These are phyloP conservation scores for Hypomecis punctinalis DNA, from an alignment of 2,888 invertebrate genomes.

Conservation along the genomic window DNA sequence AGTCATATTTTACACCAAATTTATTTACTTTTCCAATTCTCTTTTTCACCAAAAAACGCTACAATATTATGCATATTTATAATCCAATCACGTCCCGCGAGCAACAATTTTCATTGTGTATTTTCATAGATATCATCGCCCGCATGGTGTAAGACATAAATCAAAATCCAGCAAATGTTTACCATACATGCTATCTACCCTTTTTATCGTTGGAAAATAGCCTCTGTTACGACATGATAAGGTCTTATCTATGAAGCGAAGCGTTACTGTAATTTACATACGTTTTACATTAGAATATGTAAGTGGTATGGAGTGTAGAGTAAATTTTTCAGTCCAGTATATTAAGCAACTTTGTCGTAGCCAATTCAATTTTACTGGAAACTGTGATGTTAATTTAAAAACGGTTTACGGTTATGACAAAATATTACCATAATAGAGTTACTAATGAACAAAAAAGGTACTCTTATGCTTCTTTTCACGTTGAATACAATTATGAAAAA, in stretches of 20 bases:
- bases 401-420: too few species aligned
- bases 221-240: slow-evolving; percentile 1
- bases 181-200: slow-evolving; percentile 9
- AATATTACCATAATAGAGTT: too few species aligned
- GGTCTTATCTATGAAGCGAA: slow-evolving; percentile 6
- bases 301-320: slow-evolving; percentile 12
- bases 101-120: slow-evolving; percentile 4
- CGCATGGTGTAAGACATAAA: slow-evolving; percentile 17
- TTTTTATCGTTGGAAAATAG: slow-evolving; percentile 10
- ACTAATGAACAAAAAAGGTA: too few species aligned
- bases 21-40: background rate
- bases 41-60: background rate
- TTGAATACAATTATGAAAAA: too few species aligned
- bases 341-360: slow-evolving; percentile 3
- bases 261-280: slow-evolving; percentile 25
- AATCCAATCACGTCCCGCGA: slow-evolving; percentile 8
- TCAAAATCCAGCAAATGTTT: slow-evolving; percentile 26
- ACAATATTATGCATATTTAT: background rate
- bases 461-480: too few species aligned
- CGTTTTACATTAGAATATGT: slow-evolving; percentile 30
- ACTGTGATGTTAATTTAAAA: too few species aligned
- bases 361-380: background rate
- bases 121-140: slow-evolving; percentile 15
- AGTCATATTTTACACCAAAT: background rate
- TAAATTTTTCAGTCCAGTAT: slow-evolving; percentile 6